Evolutionary conservation across 2,888 invertebrate genomes (phyloP).

Genomic region (Rhaphigaster nebulosa): DNA sequence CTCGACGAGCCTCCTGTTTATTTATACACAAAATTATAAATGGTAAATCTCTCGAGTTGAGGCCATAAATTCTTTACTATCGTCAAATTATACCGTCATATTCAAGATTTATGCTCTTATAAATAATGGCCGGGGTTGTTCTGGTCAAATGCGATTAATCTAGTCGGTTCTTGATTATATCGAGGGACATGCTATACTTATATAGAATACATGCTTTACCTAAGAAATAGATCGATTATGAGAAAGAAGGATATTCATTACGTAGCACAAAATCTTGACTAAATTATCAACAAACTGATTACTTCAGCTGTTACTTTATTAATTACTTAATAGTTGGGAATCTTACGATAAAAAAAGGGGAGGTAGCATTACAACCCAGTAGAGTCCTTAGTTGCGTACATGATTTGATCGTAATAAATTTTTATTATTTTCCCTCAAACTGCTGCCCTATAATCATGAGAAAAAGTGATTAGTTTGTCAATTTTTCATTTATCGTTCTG

Average conservation of each 20-base stretch:
- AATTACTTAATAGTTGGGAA: too few relatives aligned
- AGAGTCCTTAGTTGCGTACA: too few relatives aligned
- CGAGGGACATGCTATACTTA: background rate
- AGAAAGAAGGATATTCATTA: background rate
- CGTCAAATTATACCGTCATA: constrained; percentile 17
- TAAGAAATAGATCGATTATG: background rate
- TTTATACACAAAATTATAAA: constrained; percentile 47
- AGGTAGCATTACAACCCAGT: too few relatives aligned
- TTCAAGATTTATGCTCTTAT: background rate
- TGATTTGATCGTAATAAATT: too few relatives aligned
- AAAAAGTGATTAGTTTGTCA: too few relatives aligned
- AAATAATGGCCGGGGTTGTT: background rate
- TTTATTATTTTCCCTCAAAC: too few relatives aligned
- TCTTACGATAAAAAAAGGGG: too few relatives aligned
- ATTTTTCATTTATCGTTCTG: too few relatives aligned
- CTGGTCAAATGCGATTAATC: background rate
- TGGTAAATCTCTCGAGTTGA: background rate
- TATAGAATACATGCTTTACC: background rate
- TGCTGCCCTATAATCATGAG: too few relatives aligned
- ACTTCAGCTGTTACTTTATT: too few relatives aligned
- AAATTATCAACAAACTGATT: background rate
- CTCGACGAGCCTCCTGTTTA: background rate
- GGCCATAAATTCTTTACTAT: background rate
- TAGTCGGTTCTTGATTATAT: background rate
- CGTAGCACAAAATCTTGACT: background rate